A percentile compares a stretch with the other conserved stretches of the same genome.
These are phyloP conservation scores for Anguilla anguilla DNA, from an alignment of 2,797 vertebrate species.

Conservation along the genomic window DNA sequence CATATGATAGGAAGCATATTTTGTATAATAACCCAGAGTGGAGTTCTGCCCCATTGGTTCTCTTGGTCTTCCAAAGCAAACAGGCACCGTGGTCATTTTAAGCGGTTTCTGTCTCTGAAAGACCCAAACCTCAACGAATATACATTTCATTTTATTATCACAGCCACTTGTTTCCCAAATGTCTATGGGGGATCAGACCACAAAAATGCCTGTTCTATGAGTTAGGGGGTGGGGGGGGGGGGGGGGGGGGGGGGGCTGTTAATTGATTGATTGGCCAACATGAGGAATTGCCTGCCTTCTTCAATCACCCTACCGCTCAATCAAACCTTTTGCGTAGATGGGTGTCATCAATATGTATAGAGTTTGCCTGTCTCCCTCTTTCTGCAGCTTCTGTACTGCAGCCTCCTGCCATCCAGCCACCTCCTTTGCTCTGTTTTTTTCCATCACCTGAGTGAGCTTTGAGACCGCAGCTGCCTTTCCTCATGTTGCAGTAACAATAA, in stretches of 20 bases:
- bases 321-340: conserved; percentile 67
- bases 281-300: conserved; percentile 74
- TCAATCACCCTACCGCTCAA: conserved; percentile 72
- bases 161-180: not conserved
- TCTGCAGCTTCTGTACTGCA: conserved; percentile 54
- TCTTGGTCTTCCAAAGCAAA: not conserved
- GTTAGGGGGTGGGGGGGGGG: not conserved
- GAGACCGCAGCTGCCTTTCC: conserved; percentile 36
- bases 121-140: not conserved
- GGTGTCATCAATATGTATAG: conserved; percentile 73
- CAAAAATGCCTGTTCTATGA: conserved; percentile 63
- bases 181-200: conserved; percentile 45
- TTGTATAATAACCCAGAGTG: not conserved
- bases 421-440: conserved; percentile 49
- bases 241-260: conserved; percentile 47
- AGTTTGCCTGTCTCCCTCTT: conserved; percentile 67
- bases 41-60: not conserved
- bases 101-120: not conserved
- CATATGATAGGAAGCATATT: not conserved
- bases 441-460: conserved; percentile 43
- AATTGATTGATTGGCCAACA: conserved; percentile 74
- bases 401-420: conserved; percentile 49
- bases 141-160: not conserved
- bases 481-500: not conserved
- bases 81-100: not conserved